Evolutionary conservation across 2,888 invertebrate species (phyloP).

Genomic region (Nasonia oneida): DNA sequence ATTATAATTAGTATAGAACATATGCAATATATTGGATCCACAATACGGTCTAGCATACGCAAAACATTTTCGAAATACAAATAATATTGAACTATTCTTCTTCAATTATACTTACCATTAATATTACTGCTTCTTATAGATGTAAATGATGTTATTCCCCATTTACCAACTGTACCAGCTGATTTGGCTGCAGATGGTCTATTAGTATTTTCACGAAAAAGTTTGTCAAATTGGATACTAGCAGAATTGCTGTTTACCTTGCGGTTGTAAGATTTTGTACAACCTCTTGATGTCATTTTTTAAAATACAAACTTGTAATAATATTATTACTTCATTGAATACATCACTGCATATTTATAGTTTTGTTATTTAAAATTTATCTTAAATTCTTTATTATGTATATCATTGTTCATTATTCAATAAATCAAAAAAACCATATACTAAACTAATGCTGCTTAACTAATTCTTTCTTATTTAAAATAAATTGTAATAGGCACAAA

Average conservation of each 20-base stretch:
- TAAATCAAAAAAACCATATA: too few relatives aligned
- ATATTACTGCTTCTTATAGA: slow-evolving; percentile 89
- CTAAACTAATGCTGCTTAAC: too few relatives aligned
- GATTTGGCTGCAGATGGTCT: slow-evolving; percentile 93
- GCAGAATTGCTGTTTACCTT: slow-evolving; percentile 77
- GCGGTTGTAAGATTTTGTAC: slow-evolving; percentile 77
- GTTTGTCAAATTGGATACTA: slow-evolving; percentile 84
- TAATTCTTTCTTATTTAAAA: too few relatives aligned
- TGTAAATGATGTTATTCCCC: slow-evolving; percentile 96
- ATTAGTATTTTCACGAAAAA: slow-evolving; percentile 89
- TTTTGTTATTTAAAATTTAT: too few relatives aligned
- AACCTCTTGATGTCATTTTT: slow-evolving; percentile 77
- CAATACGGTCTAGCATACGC: too few relatives aligned
- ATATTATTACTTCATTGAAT: slow-evolving; percentile 34
- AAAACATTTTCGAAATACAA: background rate
- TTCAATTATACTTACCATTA: slow-evolving; percentile 81
- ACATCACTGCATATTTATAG: background rate
- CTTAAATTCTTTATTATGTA: too few relatives aligned
- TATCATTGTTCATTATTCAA: too few relatives aligned
- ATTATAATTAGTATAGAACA: too few relatives aligned
- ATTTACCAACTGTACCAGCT: slow-evolving; percentile 94
- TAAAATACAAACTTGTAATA: slow-evolving; percentile 8
- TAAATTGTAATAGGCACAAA: too few relatives aligned
- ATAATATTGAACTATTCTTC: background rate
- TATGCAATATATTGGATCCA: too few relatives aligned